A percentile compares a stretch with the other conserved stretches of the same genome.
Evolutionary conservation across 1,140 invertebrate species (phyloP).

Genomic region (Riptortus pedestris): DNA sequence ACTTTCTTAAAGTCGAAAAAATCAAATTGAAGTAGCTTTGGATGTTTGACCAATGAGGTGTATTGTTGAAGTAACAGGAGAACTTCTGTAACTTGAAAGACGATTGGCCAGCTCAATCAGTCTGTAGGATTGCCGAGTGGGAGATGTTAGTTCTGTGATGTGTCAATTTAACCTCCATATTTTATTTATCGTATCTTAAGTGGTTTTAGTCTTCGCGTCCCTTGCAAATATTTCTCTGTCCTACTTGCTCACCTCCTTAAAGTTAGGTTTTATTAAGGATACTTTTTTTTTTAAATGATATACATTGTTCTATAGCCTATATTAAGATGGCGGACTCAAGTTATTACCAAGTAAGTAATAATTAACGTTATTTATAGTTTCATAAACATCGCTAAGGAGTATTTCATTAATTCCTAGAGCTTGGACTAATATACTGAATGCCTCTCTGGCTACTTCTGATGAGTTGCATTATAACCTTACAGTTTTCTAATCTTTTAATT

Average conservation of each 20-base stretch:
- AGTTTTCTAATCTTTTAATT: too few species aligned
- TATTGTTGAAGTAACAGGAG: not conserved
- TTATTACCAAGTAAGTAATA: conserved; percentile 28
- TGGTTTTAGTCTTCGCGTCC: too few species aligned
- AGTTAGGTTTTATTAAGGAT: too few species aligned
- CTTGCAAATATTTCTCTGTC: too few species aligned
- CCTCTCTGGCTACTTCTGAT: not conserved
- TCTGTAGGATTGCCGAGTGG: conserved; percentile 20
- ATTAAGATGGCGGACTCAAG: conserved; percentile 28
- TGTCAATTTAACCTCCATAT: conserved; percentile 23
- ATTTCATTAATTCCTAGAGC: not conserved
- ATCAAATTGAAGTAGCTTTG: conserved; percentile 8
- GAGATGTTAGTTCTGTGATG: conserved; percentile 20
- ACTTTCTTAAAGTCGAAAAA: too few species aligned
- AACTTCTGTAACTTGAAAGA: conserved; percentile 3
- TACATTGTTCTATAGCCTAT: not conserved
- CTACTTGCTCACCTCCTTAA: too few species aligned
- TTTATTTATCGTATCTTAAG: conserved; percentile 16
- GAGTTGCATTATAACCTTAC: not conserved
- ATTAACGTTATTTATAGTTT: conserved; percentile 1
- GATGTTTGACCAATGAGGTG: not conserved
- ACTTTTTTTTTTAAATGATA: not conserved
- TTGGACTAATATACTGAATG: not conserved
- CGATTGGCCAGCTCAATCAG: conserved; percentile 21
- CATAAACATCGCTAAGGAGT: not conserved